phyloP scores from a whole-genome alignment of 2,797 vertebrate genomes.

The Girardinus metallicus region DNA sequence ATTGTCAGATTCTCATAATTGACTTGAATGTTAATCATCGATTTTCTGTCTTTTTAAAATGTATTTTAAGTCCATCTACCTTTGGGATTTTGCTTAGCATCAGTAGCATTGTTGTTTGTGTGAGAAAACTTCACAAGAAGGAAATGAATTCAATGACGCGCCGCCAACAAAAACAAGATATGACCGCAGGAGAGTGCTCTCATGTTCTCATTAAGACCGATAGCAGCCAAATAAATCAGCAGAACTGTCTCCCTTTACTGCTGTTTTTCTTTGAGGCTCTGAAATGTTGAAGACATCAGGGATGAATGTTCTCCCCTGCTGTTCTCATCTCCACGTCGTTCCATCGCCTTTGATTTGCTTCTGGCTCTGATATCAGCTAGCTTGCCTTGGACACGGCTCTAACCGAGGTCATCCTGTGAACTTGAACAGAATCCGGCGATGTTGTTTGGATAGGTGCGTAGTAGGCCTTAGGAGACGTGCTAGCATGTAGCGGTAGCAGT shows the following conservation, averaged over 20 bases:
- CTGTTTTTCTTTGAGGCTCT: constrained; percentile 32
- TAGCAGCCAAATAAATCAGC: constrained; percentile 26
- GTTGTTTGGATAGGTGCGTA: constrained; percentile 1
- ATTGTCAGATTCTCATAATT: background rate
- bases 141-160: background rate
- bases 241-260: constrained; percentile 5
- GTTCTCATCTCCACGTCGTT: constrained; percentile 45
- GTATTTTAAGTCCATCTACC: background rate
- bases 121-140: background rate
- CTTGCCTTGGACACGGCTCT: constrained; percentile 56
- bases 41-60: background rate
- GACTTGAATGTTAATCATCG: background rate
- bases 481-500: background rate
- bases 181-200: background rate
- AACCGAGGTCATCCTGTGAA: constrained; percentile 63
- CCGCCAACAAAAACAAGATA: background rate
- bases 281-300: constrained; percentile 56
- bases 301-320: constrained; percentile 32
- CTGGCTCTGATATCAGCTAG: constrained; percentile 64
- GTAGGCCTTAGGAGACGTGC: background rate
- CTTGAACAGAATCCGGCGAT: constrained; percentile 31
- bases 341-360: constrained; percentile 62
- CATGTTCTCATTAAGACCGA: background rate
- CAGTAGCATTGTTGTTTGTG: background rate
- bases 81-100: background rate